phyloP scores from a whole-genome alignment of 2,888 invertebrate genomes.

The Idaea straminata region DNA sequence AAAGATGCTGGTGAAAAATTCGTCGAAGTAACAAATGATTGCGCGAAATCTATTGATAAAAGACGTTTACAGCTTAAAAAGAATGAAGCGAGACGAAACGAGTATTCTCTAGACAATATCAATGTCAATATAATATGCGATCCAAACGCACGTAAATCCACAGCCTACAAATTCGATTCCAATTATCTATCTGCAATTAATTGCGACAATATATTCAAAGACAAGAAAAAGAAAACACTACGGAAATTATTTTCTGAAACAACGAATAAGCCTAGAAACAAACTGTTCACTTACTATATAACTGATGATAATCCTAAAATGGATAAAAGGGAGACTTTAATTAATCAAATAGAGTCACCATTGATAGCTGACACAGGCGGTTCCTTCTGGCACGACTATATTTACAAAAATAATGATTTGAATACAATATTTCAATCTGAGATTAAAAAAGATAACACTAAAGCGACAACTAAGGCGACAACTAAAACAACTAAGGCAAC shows the following conservation, averaged over 20 bases:
- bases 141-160: constrained; percentile 23
- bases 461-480: constrained; percentile 6
- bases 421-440: background rate
- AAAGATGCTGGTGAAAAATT: constrained; percentile 32
- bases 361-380: constrained; percentile 43
- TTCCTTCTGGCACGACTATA: constrained; percentile 45
- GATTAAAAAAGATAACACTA: constrained; percentile 5
- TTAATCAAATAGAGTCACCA: constrained; percentile 34
- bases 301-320: constrained; percentile 23
- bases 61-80: constrained; percentile 12
- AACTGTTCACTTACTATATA: constrained; percentile 32
- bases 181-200: background rate
- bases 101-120: constrained; percentile 57
- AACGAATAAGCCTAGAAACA: constrained; percentile 33
- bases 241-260: constrained; percentile 8
- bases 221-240: background rate
- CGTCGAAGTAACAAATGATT: constrained; percentile 31
- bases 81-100: constrained; percentile 27
- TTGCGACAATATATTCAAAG: background rate
- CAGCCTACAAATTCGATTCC: background rate
- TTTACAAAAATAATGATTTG: constrained; percentile 26
- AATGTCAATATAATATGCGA: constrained; percentile 61
- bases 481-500: constrained; percentile 6
- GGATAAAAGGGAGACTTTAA: constrained; percentile 30
- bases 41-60: constrained; percentile 30